Evolutionary conservation across 2,797 vertebrate species (phyloP).

Genomic region (Catostomus latipinnis): DNA sequence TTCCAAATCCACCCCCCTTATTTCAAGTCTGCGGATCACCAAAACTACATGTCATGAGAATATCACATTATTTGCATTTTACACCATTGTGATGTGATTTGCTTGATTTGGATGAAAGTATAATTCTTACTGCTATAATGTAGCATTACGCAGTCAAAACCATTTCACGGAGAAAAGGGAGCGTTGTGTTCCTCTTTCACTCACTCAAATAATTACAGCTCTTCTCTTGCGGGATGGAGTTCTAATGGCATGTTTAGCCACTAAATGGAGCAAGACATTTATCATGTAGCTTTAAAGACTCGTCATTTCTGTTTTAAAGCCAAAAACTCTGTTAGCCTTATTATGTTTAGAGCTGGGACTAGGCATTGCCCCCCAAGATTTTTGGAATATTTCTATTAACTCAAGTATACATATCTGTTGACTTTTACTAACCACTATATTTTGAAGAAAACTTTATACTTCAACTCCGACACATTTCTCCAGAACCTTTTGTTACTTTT

Average conservation of each 20-base stretch:
- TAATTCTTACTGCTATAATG: not conserved
- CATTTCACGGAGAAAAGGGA: conserved; percentile 4
- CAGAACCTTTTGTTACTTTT: too few relatives aligned
- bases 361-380: too few relatives aligned
- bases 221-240: conserved; percentile 62
- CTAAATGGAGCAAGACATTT: conserved; percentile 70
- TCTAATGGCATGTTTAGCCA: conserved; percentile 73
- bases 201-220: conserved; percentile 67
- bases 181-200: conserved; percentile 46
- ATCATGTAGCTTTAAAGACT: conserved; percentile 74
- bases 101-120: conserved; percentile 23
- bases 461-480: too few relatives aligned
- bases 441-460: too few relatives aligned
- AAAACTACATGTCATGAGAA: not conserved
- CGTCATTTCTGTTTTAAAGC: conserved; percentile 41
- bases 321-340: conserved; percentile 18
- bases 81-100: conserved; percentile 27
- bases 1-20: not conserved
- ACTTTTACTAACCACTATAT: too few relatives aligned
- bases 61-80: not conserved
- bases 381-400: too few relatives aligned
- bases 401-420: too few relatives aligned
- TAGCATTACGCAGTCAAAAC: not conserved
- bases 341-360: not conserved
- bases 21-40: conserved; percentile 6